A percentile compares a stretch with the other conserved stretches of the same genome.
Conservation (phyloP, 2,113 vertebrate genomes). For the Rhagologus leucostigma region DNA sequence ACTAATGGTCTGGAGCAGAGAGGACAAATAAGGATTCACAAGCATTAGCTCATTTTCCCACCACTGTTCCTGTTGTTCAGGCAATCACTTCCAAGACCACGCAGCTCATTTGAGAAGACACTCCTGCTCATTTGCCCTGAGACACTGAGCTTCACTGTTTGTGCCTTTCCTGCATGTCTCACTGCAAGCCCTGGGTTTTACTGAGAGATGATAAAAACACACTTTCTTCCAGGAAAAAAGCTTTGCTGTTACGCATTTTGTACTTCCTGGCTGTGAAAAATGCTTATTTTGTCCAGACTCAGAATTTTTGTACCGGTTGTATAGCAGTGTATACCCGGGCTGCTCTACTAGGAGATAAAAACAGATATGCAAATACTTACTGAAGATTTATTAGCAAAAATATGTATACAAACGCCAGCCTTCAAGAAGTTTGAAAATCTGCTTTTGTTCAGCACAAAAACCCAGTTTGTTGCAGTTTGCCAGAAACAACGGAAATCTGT, state of each 20-base stretch:
- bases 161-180: neutral
- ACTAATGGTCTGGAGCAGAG: neutral
- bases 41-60: neutral
- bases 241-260: neutral
- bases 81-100: neutral
- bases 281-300: neutral
- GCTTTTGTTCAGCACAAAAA: neutral
- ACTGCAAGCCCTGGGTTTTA: neutral
- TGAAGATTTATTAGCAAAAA: neutral
- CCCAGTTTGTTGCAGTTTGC: neutral
- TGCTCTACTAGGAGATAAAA: neutral
- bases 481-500: neutral
- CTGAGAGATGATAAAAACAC: neutral
- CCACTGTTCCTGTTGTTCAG: neutral
- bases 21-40: neutral
- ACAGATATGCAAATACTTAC: neutral
- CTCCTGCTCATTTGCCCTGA: neutral
- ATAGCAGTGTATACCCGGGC: neutral
- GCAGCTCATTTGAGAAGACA: neutral
- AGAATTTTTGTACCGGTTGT: neutral
- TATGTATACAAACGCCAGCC: neutral
- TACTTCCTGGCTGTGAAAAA: neutral
- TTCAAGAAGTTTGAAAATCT: neutral
- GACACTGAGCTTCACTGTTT: neutral
- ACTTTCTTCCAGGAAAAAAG: neutral